phyloP scores from a whole-genome alignment of 1,140 invertebrate species.

The Pogonomyrmex californicus region DNA sequence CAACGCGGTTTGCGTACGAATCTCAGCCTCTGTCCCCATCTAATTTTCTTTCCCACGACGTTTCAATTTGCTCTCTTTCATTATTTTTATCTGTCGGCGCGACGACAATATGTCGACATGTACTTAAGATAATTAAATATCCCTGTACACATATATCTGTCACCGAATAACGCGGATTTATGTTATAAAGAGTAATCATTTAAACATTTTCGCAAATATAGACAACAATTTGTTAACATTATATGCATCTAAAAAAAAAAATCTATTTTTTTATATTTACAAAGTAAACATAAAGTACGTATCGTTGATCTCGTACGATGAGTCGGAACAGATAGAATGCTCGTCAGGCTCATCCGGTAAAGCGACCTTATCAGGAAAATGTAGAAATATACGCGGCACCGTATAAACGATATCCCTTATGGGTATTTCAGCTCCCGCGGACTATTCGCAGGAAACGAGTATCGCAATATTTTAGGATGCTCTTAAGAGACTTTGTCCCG shows the following conservation, averaged over 20 bases:
- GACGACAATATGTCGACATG: conserved; percentile 8
- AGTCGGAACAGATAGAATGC: background rate
- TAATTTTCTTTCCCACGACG: conserved; percentile 55
- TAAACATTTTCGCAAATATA: background rate
- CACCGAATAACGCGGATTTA: background rate
- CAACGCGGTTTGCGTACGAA: conserved; percentile 58
- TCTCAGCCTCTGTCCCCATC: conserved; percentile 21
- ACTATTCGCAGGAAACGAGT: conserved; percentile 49
- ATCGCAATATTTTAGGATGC: conserved; percentile 65
- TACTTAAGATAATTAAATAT: conserved; percentile 63
- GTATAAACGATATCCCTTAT: conserved; percentile 54
- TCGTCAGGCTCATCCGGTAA: conserved; percentile 1
- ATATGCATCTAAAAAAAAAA: background rate
- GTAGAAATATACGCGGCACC: conserved; percentile 31
- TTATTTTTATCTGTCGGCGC: conserved; percentile 62
- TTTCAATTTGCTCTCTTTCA: conserved; percentile 69
- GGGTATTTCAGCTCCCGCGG: conserved; percentile 40
- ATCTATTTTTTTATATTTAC: background rate
- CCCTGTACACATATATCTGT: background rate
- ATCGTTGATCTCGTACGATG: background rate
- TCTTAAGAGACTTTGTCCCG: conserved; percentile 68
- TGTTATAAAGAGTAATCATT: background rate
- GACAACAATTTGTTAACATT: background rate
- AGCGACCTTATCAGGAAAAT: conserved; percentile 30
- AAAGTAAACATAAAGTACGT: background rate